Evolutionary conservation across 1,140 invertebrate genomes (phyloP).

Genomic region (Palaemon carinicauda): DNA sequence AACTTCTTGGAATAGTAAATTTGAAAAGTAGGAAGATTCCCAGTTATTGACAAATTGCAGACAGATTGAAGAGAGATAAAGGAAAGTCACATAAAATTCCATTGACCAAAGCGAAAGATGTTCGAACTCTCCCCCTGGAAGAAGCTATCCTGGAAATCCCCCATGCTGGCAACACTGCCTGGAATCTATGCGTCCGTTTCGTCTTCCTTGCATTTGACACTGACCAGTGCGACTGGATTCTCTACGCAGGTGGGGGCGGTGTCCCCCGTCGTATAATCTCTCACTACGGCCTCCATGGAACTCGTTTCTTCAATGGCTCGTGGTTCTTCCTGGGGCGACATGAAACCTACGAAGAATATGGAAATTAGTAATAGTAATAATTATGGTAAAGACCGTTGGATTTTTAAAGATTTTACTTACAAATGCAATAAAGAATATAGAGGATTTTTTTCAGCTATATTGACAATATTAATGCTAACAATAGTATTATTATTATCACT

Average conservation of each 20-base stretch:
- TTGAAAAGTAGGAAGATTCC: no score
- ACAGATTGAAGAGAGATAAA: no score
- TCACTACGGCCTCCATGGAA: constrained; percentile 44
- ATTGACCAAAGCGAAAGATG: not conserved
- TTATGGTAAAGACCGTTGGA: not conserved
- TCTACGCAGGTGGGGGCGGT: not conserved
- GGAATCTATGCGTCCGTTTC: constrained; percentile 31
- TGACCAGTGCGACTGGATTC: constrained; percentile 46
- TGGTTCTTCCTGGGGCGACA: constrained; percentile 45
- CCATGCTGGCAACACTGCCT: not conserved
- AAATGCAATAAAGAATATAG: no score
- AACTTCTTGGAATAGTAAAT: no score
- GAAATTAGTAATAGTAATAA: not conserved
- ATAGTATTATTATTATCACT: no score
- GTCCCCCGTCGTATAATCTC: constrained; percentile 14
- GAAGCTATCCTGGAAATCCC: not conserved
- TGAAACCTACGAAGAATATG: constrained; percentile 21
- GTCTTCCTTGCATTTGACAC: constrained; percentile 26
- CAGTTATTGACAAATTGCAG: no score
- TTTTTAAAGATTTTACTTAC: no score
- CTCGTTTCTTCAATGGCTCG: not conserved
- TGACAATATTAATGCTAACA: no score
- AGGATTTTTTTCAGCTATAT: no score
- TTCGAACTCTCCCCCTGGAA: not conserved
- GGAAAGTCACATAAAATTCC: not conserved